phyloP scores from a whole-genome alignment of 2,888 invertebrate genomes.

The Alloplasta piceator region DNA sequence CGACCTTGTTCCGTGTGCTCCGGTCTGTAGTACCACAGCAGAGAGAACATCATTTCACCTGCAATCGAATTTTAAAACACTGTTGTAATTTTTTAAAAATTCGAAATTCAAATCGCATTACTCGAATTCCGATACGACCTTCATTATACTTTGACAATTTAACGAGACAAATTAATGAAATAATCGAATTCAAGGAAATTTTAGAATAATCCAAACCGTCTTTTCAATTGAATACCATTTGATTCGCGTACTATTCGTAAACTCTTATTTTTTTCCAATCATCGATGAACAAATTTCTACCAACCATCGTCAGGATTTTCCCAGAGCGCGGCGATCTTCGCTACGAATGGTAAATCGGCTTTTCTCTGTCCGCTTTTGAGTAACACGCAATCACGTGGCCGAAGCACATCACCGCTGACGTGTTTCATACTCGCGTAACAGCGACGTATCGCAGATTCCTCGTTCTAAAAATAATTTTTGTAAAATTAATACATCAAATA shows the following conservation, averaged over 20 bases:
- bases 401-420: slow-evolving; percentile 91
- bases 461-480: slow-evolving; percentile 85
- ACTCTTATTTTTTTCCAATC: not conserved
- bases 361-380: slow-evolving; percentile 93
- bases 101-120: not conserved
- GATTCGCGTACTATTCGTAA: no score
- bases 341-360: slow-evolving; percentile 96
- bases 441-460: slow-evolving; percentile 90
- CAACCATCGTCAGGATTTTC: slow-evolving; percentile 96
- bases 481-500: no score
- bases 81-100: slow-evolving; percentile 3
- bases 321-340: slow-evolving; percentile 97
- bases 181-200: no score
- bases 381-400: slow-evolving; percentile 95
- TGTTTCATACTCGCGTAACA: slow-evolving; percentile 97
- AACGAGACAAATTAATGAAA: no score
- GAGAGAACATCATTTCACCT: slow-evolving; percentile 99
- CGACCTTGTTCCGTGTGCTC: slow-evolving; percentile 97
- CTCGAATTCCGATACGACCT: no score
- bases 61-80: slow-evolving; percentile 71
- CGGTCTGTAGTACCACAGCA: slow-evolving; percentile 98
- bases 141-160: no score
- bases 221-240: no score
- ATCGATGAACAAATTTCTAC: slow-evolving; percentile 18
- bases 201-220: no score